phyloP scores from a whole-genome alignment of 1,140 invertebrate genomes.

The Carposina sasakii region DNA sequence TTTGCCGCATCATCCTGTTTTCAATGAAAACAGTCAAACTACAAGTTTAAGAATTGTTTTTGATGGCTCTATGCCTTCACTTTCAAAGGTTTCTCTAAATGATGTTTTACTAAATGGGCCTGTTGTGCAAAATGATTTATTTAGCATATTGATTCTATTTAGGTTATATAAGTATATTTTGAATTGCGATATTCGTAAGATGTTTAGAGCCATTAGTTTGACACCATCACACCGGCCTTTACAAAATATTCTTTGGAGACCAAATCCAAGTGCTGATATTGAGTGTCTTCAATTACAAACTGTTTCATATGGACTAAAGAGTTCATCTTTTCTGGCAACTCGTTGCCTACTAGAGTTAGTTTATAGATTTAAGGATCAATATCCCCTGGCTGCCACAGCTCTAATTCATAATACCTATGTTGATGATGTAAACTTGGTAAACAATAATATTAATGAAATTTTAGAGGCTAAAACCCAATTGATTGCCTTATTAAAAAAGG shows the following conservation, averaged over 20 bases:
- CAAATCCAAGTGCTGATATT: background rate
- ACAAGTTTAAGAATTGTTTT: no score
- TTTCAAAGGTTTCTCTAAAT: no score
- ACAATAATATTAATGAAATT: conserved; percentile 1
- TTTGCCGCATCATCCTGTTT: no score
- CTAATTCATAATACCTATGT: conserved; percentile 1
- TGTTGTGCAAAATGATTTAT: no score
- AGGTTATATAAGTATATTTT: no score
- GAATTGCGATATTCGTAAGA: no score
- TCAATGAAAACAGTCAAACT: no score
- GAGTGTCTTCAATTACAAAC: conserved; percentile 8
- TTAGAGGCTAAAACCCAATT: conserved; percentile 2
- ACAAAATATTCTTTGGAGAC: conserved; percentile 9
- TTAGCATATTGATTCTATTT: no score
- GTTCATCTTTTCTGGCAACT: background rate
- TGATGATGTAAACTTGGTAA: background rate
- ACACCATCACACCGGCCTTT: no score
- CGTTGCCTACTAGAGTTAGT: conserved; percentile 5
- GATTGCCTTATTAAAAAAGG: background rate
- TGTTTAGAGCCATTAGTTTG: no score
- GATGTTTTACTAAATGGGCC: no score
- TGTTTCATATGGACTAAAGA: background rate
- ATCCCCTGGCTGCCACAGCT: conserved; percentile 5
- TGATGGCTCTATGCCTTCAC: no score
- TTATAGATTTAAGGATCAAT: background rate